Evolutionary conservation across 2,113 vertebrate species (phyloP), one percentile per base, ranked within the genome.

Genomic region (Peromyscus maniculatus): DNA sequence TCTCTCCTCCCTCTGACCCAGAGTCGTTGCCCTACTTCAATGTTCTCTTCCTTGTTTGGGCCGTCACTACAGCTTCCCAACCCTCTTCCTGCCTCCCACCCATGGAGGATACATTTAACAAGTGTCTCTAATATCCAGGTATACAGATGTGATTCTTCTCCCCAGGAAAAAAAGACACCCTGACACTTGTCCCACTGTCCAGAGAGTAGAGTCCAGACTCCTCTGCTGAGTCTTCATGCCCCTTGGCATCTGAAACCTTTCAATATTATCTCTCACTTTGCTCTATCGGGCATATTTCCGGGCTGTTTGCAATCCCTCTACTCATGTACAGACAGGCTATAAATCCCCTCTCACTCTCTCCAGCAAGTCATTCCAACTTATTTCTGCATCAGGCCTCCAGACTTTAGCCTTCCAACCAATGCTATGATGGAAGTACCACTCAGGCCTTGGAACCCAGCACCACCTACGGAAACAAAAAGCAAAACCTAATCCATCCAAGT

Each of bases 341-440:
- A 93, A 92, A 96, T 91, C 59, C 86, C 52, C 87, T 90, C 46
- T 90, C 92, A 95, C 31, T 3, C 39, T 39, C 66, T 78, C 17
- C 66, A 6, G 22, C 11, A 72, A 17, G 28, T 89, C 94, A 96
- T 95, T 62, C 75, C 66, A 89, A 72, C n/a, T 89, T 59, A 72
- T 21, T 82, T 33, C 33, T n/a, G 33, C 6, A 82, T n/a, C 79
- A 57, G 52, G 33, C 52, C 52, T 6, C 19, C 33, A 82, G 79
- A n/a, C 79, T 19, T 57, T 57, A 82, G 9, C 79, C 43, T 43
- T 43, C 57, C 33, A 82, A n/a, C 31, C 36, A 33, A 57, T 8
- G 10, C 79, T 52, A 57, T 12, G 52, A 13, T 82, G 52, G 31
- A 57, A n/a, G 33, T 22, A 12, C 10, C 79, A n/a, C 12, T 33